These are phyloP conservation scores for Corythaixoides concolor DNA, from an alignment of 2,113 vertebrate genomes.

Conservation along the genomic window DNA sequence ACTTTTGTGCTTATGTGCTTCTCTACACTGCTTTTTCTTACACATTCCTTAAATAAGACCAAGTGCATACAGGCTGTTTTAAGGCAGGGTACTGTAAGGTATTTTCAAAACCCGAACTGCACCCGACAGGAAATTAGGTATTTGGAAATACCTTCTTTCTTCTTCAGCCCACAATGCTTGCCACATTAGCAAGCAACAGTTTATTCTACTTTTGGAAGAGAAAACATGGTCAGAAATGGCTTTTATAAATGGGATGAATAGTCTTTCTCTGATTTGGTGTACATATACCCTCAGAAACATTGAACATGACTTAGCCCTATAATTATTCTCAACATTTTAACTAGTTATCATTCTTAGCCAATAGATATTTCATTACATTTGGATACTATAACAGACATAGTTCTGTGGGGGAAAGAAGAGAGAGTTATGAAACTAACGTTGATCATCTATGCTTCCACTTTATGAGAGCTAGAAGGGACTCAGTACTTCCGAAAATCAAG, in stretches of 20 bases:
- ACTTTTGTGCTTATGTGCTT: neutral
- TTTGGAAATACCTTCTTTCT: neutral
- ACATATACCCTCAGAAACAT: neutral
- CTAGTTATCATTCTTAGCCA: neutral
- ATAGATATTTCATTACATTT: neutral
- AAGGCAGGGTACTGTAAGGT: neutral
- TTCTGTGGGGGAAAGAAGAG: neutral
- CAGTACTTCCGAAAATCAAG: neutral
- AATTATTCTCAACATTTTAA: neutral
- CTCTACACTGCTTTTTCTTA: neutral
- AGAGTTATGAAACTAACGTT: neutral
- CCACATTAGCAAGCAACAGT: neutral
- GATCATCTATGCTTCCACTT: neutral
- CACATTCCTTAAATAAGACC: neutral
- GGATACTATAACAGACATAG: neutral
- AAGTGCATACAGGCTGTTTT: neutral
- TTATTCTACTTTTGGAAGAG: neutral
- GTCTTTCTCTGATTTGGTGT: neutral
- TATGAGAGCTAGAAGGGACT: neutral
- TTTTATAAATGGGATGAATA: neutral
- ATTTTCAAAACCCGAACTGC: neutral
- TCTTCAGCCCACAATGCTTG: neutral
- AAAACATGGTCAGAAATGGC: neutral
- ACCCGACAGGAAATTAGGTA: neutral
- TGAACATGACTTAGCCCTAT: neutral